These are phyloP conservation scores for Holcopasites calliopsidis DNA, from an alignment of 1,140 invertebrate species.

Conservation along the genomic window DNA sequence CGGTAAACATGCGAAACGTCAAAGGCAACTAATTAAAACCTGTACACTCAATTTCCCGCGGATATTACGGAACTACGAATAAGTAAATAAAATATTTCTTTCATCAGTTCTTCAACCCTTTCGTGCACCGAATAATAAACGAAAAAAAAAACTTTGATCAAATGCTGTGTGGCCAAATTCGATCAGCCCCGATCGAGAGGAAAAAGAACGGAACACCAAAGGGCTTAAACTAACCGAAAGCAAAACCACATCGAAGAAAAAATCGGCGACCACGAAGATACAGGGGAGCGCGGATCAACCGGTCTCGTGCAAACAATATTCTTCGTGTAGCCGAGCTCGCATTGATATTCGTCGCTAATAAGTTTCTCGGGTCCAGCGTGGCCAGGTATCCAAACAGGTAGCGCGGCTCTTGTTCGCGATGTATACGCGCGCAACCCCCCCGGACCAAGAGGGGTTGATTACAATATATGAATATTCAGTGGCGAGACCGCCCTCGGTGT, in stretches of 20 bases:
- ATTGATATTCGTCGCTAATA: constrained; percentile 36
- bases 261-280: not conserved
- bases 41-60: too few relatives aligned
- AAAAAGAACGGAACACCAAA: too few relatives aligned
- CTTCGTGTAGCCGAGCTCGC: not conserved
- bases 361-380: constrained; percentile 16
- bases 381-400: constrained; percentile 30
- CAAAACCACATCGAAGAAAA: not conserved
- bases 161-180: too few relatives aligned
- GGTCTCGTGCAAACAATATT: constrained; percentile 3
- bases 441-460: constrained; percentile 73
- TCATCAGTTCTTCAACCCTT: too few relatives aligned
- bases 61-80: too few relatives aligned
- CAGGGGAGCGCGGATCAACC: not conserved
- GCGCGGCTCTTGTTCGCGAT: not conserved
- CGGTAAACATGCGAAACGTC: too few relatives aligned
- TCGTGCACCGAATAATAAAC: too few relatives aligned
- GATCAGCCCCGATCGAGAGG: too few relatives aligned
- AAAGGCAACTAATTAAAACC: too few relatives aligned
- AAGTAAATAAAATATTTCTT: too few relatives aligned
- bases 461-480: constrained; percentile 79
- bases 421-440: constrained; percentile 40
- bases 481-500: constrained; percentile 56
- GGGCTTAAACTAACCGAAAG: not conserved
- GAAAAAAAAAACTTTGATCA: too few relatives aligned